These are phyloP conservation scores for Palaemon carinicauda DNA, from an alignment of 1,140 invertebrate species.

Conservation along the genomic window DNA sequence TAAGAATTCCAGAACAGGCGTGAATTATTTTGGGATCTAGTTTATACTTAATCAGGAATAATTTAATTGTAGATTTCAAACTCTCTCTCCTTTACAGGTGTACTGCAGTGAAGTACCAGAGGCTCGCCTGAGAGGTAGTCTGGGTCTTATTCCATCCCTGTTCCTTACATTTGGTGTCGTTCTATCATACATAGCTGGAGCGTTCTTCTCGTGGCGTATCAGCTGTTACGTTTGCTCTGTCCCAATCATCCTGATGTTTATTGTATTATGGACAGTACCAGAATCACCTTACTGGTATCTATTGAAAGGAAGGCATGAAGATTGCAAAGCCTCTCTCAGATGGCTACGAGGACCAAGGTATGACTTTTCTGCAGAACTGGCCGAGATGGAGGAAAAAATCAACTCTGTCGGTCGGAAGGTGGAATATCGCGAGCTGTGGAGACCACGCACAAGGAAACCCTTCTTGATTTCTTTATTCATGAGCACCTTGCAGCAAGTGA, in stretches of 20 bases:
- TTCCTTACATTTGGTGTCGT: slow-evolving; percentile 38
- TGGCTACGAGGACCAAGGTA: slow-evolving; percentile 41
- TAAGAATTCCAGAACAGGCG: too few relatives aligned
- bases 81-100: slow-evolving; percentile 15
- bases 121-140: slow-evolving; percentile 8
- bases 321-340: slow-evolving; percentile 1
- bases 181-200: slow-evolving; percentile 27
- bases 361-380: not conserved
- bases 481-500: slow-evolving; percentile 40
- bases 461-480: slow-evolving; percentile 39
- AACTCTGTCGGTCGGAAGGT: slow-evolving; percentile 20
- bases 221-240: slow-evolving; percentile 25
- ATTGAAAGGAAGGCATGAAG: slow-evolving; percentile 12
- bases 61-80: not conserved
- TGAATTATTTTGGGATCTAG: not conserved
- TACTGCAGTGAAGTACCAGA: slow-evolving; percentile 39
- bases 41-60: too few relatives aligned
- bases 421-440: slow-evolving; percentile 27
- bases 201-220: slow-evolving; percentile 26
- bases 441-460: slow-evolving; percentile 30
- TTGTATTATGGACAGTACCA: slow-evolving; percentile 3
- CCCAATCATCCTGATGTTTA: not conserved
- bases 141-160: slow-evolving; percentile 15
- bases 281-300: slow-evolving; percentile 51
- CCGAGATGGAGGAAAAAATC: slow-evolving; percentile 37